These are phyloP conservation scores for Callionymus lyra DNA, from an alignment of 2,113 vertebrate genomes.

Conservation along the genomic window DNA sequence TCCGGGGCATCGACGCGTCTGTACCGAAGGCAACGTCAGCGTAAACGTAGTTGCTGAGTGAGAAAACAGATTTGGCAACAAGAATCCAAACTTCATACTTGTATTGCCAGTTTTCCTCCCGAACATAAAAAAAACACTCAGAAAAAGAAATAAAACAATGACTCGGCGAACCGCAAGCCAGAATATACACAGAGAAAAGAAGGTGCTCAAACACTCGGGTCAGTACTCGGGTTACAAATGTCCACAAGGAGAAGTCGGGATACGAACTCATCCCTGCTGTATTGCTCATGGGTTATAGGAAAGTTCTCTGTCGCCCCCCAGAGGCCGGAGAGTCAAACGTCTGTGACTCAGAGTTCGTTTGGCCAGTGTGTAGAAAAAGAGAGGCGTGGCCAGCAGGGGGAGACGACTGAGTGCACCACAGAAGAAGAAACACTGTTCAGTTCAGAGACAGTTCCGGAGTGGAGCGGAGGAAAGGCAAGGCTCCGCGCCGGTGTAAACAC, in stretches of 20 bases:
- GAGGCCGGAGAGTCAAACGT: too few species aligned
- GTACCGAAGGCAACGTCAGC: slow-evolving; percentile 65
- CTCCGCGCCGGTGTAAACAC: background rate
- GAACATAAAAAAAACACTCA: slow-evolving; percentile 29
- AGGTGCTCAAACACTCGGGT: slow-evolving; percentile 28
- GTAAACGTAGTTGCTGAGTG: slow-evolving; percentile 47
- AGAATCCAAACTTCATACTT: slow-evolving; percentile 34
- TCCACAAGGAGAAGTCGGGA: slow-evolving; percentile 36
- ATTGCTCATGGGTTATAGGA: too few species aligned
- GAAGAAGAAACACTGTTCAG: background rate
- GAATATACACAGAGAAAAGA: slow-evolving; percentile 35
- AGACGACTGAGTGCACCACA: background rate
- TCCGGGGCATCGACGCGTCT: background rate
- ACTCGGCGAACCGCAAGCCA: slow-evolving; percentile 51
- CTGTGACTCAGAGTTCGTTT: too few species aligned
- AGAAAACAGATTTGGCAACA: slow-evolving; percentile 63
- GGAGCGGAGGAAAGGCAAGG: slow-evolving; percentile 39
- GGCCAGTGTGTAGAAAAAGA: background rate
- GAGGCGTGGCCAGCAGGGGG: too few species aligned
- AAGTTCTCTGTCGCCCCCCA: too few species aligned
- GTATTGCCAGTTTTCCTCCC: slow-evolving; percentile 54
- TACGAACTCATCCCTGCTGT: too few species aligned
- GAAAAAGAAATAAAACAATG: slow-evolving; percentile 29
- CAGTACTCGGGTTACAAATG: slow-evolving; percentile 46
- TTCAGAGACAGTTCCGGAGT: slow-evolving; percentile 22